Conservation (phyloP, 1,140 invertebrate genomes). For the Caenorhabditis latens region DNA sequence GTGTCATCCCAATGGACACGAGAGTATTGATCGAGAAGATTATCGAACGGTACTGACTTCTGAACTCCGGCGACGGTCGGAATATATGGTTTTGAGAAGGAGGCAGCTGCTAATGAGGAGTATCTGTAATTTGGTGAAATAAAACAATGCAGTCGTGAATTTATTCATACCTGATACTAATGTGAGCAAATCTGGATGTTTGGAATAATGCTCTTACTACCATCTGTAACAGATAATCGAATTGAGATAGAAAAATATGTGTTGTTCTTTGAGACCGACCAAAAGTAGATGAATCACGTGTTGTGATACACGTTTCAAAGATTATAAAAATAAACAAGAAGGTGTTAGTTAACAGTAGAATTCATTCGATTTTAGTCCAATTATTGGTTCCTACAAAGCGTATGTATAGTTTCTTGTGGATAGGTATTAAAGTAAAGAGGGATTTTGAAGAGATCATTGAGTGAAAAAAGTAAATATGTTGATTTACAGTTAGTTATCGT, state of each 20-base stretch:
- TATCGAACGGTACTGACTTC: constrained; percentile 55
- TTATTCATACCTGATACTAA: not conserved
- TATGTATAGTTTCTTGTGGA: not conserved
- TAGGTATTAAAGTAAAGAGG: not conserved
- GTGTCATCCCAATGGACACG: constrained; percentile 66
- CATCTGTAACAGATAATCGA: not conserved
- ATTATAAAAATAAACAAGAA: not conserved
- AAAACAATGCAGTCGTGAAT: not conserved
- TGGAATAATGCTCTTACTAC: not conserved
- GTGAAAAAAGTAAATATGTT: not conserved
- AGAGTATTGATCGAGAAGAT: constrained; percentile 60
- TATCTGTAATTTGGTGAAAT: not conserved
- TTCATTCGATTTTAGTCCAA: constrained; percentile 46
- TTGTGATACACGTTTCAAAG: constrained; percentile 6
- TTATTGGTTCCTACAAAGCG: constrained; percentile 11
- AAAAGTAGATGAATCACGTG: not conserved
- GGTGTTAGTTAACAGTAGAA: not conserved
- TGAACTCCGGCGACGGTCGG: constrained; percentile 25
- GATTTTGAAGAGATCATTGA: not conserved
- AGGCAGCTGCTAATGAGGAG: not conserved
- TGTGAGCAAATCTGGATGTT: not conserved
- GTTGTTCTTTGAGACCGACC: no score
- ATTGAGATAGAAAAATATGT: not conserved
- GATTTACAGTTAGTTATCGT: constrained; percentile 55
- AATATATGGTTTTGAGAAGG: constrained; percentile 41